Base-by-base conservation (phyloP, 2,888 invertebrate species). In the Diplazon laetatorius region DNA sequence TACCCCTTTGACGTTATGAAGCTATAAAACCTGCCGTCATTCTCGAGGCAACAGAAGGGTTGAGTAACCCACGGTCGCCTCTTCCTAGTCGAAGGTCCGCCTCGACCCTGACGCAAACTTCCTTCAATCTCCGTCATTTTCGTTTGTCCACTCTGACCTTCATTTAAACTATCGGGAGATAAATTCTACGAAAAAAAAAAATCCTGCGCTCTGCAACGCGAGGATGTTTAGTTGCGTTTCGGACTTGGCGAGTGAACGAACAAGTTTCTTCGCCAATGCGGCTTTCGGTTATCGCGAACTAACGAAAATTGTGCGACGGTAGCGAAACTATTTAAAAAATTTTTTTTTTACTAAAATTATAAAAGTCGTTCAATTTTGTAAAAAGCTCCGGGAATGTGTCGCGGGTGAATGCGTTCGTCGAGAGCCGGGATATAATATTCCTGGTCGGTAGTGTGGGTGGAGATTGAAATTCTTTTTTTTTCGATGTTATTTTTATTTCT, bases 11-110 rank as follows among this genome's bases (percentile, higher is more conserved):
- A 71, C 80, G 83, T 85, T 85, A 85, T 86, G 85, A 87, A 88
- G 82, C 86, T 83, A 86, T 89, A 89, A 89, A n/a, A 88, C 78
- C 83, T 68, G 81, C 66, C 55, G 70, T 46, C 59, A 77, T 55
- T 65, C 60, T 22, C 9, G 50, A 14, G 48, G 57, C 52, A 68
- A 60, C 75, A 82, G 82, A 87, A 87, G 87, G 85, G 84, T 88
- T 87, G 81, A 83, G 42, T 42, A 42, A 9, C 55, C 37, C 39
- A 18, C 60, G 42, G n/a, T 48, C 20, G 50, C 60, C 1, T 14
- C 52, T 42, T 4, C 35, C 18, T 14, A 37, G 60, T 50, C 57
- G 63, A 63, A 44, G 57, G 50, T 52, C 59, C 37, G 57, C n/a
- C n/a, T 63, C 70, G 78, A 76, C 78, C 70, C 73, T 77, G 73